Evolutionary conservation across 2,113 vertebrate genomes (phyloP).

Genomic region (Tetrao urogallus): DNA sequence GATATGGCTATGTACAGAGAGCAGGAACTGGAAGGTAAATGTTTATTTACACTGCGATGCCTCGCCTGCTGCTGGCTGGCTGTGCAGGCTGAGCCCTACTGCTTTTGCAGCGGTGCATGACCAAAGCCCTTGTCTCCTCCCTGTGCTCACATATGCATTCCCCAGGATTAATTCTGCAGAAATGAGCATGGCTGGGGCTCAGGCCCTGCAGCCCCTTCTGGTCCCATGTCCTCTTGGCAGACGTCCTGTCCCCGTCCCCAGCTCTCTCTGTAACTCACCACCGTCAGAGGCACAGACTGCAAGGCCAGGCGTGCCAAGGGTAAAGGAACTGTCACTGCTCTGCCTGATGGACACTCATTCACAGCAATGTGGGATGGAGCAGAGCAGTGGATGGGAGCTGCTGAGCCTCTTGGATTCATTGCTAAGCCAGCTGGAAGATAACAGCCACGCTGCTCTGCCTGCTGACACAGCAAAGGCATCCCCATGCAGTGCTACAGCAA

Average conservation of each 20-base stretch:
- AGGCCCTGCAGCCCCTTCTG: not conserved
- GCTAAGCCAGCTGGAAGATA: not conserved
- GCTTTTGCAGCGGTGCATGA: not conserved
- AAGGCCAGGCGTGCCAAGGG: not conserved
- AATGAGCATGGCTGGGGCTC: not conserved
- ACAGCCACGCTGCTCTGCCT: not conserved
- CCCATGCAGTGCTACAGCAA: accelerated
- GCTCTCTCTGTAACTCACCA: accelerated
- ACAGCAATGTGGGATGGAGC: not conserved
- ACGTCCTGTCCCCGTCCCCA: not conserved
- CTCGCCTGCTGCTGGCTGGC: constrained; percentile 20
- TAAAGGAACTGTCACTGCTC: not conserved
- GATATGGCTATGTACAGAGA: not conserved
- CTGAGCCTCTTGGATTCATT: not conserved
- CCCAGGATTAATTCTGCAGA: not conserved
- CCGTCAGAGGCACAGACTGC: not conserved
- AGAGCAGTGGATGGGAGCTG: not conserved
- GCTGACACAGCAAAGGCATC: not conserved
- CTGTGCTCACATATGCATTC: not conserved
- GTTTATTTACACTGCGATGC: not conserved
- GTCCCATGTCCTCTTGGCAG: not conserved
- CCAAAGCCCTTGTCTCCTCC: not conserved
- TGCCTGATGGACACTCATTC: accelerated
- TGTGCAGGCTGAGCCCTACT: not conserved
- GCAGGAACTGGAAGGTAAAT: not conserved